phyloP scores from a whole-genome alignment of 2,888 invertebrate species.

The Podotricha telesiphe region DNA sequence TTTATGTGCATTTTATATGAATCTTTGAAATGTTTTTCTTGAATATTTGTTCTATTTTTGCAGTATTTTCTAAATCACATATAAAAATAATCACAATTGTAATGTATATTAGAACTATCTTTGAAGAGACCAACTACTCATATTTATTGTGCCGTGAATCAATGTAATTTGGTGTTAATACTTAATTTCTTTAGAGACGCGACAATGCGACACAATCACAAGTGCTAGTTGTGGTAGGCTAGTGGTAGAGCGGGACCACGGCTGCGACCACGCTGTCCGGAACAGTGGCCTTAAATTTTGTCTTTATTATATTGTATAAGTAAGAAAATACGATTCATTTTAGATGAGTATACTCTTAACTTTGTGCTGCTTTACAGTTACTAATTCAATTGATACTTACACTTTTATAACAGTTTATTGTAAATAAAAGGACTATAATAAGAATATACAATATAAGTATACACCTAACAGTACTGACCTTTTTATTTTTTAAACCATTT shows the following conservation, averaged over 20 bases:
- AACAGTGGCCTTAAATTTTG: slow-evolving; percentile 33
- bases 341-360: slow-evolving; percentile 23
- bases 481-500: neutral
- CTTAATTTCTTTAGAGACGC: too few relatives aligned
- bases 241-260: too few relatives aligned
- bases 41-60: too few relatives aligned
- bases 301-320: slow-evolving; percentile 23
- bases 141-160: neutral
- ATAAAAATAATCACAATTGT: slow-evolving; percentile 14
- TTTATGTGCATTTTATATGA: slow-evolving; percentile 28
- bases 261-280: too few relatives aligned
- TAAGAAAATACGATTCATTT: slow-evolving; percentile 19
- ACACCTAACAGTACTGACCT: neutral
- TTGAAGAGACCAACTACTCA: neutral
- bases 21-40: neutral
- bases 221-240: too few relatives aligned
- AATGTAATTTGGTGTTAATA: too few relatives aligned
- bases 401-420: slow-evolving; percentile 40
- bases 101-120: neutral
- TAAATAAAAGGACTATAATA: slow-evolving; percentile 36
- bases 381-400: slow-evolving; percentile 36
- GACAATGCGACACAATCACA: too few relatives aligned
- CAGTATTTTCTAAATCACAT: slow-evolving; percentile 19
- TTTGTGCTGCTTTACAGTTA: slow-evolving; percentile 26
- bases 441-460: slow-evolving; percentile 15